Evolutionary conservation across 2,113 vertebrate species (phyloP), one percentile per base, ranked within the genome.

Genomic region (Capreolus pygargus): DNA sequence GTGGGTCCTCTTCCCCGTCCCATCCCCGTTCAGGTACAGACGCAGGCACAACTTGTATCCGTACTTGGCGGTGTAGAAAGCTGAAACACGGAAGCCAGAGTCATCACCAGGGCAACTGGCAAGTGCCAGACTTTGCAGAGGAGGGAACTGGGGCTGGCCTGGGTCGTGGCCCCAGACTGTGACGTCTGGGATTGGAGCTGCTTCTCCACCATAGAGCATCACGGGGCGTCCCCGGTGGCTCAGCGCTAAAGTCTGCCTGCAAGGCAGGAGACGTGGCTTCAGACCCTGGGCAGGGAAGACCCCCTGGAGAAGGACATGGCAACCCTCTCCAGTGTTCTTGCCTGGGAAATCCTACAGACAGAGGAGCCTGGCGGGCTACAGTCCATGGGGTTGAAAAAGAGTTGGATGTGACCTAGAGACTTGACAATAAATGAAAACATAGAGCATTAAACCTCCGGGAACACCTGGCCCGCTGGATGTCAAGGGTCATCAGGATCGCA

Each of bases 41-140:
- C 99, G 98, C 98, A 99, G 98, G 45, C 99, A 99, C 85, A 99
- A 97, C 95, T 99, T 99, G 97, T 99, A 99, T 76, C 99, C 99
- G 0, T 99, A 99, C 82, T 98, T 99, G 0, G 99, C 98, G 0
- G 99, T 99, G 98, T 99, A 99, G 98, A 99, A 99, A 33, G 99
- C 99, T 99, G 98, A 82, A 98, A 93, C 12, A 25, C 1, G 4
- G 50, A 98, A 81, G 94, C 27, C 52, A 50, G 47, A 43, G 58
- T 97, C 64, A 95, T 83, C 17, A 2, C 67, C 19, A 27, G 25
- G n/a, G 36, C 6, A 60, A 36, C 28, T 7, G 21, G 30, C 25
- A 23, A 21, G 50, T 0, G 30, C 21, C 25, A 25, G 61, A 12
- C 52, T 50, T 28, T 7, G 36, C 39, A 14, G 92, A 54, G 14